Conservation (phyloP, 2,113 vertebrate species). For the Corythornis madagascariensis region DNA sequence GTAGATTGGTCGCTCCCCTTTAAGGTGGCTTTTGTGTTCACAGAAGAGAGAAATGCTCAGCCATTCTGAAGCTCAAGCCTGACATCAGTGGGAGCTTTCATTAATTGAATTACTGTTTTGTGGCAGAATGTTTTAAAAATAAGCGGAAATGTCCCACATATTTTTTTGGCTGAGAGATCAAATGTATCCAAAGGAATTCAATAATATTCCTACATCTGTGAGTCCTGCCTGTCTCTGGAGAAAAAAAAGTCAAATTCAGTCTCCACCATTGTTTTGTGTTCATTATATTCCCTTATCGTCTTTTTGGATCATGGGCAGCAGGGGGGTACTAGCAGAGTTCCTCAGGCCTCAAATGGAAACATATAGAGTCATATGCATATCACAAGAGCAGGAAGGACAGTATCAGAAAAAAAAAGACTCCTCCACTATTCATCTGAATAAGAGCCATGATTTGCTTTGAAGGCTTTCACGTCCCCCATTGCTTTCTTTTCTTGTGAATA, state of each 20-base stretch:
- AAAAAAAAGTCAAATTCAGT: slow-evolving; percentile 44
- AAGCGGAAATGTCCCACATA: slow-evolving; percentile 70
- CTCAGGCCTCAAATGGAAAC: slow-evolving; percentile 50
- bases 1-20: neutral
- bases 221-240: slow-evolving; percentile 53
- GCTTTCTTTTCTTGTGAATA: slow-evolving; percentile 38
- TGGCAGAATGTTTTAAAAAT: slow-evolving; percentile 70
- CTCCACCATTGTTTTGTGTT: slow-evolving; percentile 64
- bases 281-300: slow-evolving; percentile 52
- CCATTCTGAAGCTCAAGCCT: slow-evolving; percentile 38
- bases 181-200: slow-evolving; percentile 72
- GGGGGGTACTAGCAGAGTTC: slow-evolving; percentile 38
- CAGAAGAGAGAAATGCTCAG: slow-evolving; percentile 11
- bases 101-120: slow-evolving; percentile 73
- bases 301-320: slow-evolving; percentile 34
- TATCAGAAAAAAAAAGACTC: slow-evolving; percentile 36
- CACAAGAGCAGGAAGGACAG: slow-evolving; percentile 39
- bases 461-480: slow-evolving; percentile 13
- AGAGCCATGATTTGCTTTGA: slow-evolving; percentile 38
- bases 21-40: slow-evolving; percentile 52
- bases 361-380: slow-evolving; percentile 56
- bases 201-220: slow-evolving; percentile 75
- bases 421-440: slow-evolving; percentile 38
- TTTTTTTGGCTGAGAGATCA: slow-evolving; percentile 65
- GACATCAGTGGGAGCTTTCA: slow-evolving; percentile 61